Base-by-base conservation (phyloP, 2,113 vertebrate species). In the Eubucco bourcierii region DNA sequence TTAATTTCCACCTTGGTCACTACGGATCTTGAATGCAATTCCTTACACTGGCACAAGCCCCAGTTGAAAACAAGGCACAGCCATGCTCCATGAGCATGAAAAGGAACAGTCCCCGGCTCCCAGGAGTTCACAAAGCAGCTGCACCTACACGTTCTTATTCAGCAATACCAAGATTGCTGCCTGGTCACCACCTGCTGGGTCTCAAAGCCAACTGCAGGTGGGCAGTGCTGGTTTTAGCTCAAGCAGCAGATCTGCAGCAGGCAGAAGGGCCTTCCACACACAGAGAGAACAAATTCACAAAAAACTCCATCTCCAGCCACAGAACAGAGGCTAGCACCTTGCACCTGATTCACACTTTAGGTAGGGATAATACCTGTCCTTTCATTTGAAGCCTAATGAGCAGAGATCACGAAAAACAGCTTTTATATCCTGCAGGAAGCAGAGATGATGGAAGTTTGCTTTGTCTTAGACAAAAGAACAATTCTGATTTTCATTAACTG, bases 11-110 rank as follows among this genome's bases (percentile, higher is more conserved):
- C n/a, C 39, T 73, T 61, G 39, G 34, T 14, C 11, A 58, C 13
- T 64, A 65, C 0, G 0, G 28, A 77, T 29, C 44, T 87, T n/a
- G 9, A 50, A 27, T 50, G 12, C 4, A 11, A 7, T 33, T 61
- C 56, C 27, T 82, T 46, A 27, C 4, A 34, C 0, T 50, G 53
- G 56, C 55, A 65, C 9, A 68, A 73, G 46, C 11, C 15, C 24
- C 21, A 56, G 0, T 10, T 4, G 17, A 72, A 91, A 88, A 20
- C 0, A 1, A 60, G 25, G 46, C 24, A 5, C 34, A 39, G 8
- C 20, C 18, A 8, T 15, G 41, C 21, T 60, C 19, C 6, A 1
- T 5, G 14, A 65, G 37, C 82, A 56, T 7, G 50, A 33, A 75
- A 76, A 67, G 5, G 25, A 55, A 37, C 3, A 27, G 41, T 9